Conservation (phyloP, 2,113 vertebrate species). For the Pterocles orientalis region DNA sequence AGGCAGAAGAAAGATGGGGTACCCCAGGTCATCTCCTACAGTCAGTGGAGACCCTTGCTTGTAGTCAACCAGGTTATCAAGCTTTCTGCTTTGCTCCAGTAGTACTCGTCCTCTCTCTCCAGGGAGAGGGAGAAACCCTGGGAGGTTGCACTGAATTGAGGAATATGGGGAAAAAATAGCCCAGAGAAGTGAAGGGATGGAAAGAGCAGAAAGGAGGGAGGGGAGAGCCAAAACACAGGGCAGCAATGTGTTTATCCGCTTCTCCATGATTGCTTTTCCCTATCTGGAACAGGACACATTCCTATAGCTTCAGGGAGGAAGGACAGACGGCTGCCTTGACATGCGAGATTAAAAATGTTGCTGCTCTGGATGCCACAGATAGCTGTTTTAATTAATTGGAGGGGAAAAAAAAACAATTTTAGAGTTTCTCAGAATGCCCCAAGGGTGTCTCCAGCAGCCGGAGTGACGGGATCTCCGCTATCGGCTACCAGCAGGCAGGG, state of each 20-base stretch:
- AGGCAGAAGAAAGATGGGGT: not conserved
- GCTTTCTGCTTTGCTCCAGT: not conserved
- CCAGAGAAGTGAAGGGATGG: not conserved
- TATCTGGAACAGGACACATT: not conserved
- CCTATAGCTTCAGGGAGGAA: not conserved
- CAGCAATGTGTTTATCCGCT: rapidly evolving
- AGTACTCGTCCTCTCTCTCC: not conserved
- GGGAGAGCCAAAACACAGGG: not conserved
- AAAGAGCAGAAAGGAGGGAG: not conserved
- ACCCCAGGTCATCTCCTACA: not conserved
- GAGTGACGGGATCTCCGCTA: not conserved
- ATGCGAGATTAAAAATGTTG: not conserved
- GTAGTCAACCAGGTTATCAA: not conserved
- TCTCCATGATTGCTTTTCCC: not conserved
- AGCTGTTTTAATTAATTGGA: not conserved
- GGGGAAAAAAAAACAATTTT: not conserved
- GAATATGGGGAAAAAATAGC: not conserved
- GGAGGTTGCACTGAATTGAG: not conserved
- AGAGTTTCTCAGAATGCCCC: not conserved
- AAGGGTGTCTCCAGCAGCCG: not conserved
- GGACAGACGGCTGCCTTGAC: not conserved
- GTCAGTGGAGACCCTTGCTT: not conserved
- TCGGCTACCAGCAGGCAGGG: not conserved
- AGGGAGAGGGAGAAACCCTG: not conserved
- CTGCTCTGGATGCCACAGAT: not conserved